Evolutionary conservation across 2,888 invertebrate genomes (phyloP).

Genomic region (Lepetodrilus schrolli): DNA sequence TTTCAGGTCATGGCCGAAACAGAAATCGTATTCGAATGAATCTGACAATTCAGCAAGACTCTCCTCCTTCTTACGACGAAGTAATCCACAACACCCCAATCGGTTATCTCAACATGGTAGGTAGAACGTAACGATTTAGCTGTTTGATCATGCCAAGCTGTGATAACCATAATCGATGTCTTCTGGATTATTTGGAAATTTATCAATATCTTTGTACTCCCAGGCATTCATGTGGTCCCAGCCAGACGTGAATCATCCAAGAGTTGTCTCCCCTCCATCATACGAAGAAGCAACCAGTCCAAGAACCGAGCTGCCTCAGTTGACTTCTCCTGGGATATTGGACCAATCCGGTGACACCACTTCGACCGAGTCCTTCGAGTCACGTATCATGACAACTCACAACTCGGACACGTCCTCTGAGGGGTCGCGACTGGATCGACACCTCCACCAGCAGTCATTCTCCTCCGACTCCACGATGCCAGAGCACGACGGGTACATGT

Average conservation of each 20-base stretch:
- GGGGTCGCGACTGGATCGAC: background rate
- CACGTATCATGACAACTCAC: no score
- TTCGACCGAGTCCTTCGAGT: background rate
- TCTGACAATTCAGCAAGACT: slow-evolving; percentile 45
- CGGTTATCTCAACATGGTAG: slow-evolving; percentile 49
- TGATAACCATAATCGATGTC: no score
- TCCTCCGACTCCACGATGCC: background rate
- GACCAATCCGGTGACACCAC: slow-evolving; percentile 9
- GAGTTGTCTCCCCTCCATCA: slow-evolving; percentile 40
- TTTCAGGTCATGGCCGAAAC: slow-evolving; percentile 30
- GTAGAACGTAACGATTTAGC: no score
- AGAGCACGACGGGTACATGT: background rate
- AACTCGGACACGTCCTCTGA: slow-evolving; percentile 5
- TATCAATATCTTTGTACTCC: slow-evolving; percentile 4
- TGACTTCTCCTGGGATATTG: slow-evolving; percentile 4
- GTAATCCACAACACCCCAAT: slow-evolving; percentile 60
- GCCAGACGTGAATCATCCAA: slow-evolving; percentile 16
- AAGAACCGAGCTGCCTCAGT: slow-evolving; percentile 14
- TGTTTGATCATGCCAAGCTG: no score
- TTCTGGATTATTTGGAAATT: no score
- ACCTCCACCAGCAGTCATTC: background rate
- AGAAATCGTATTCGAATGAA: slow-evolving; percentile 37
- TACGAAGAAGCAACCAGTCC: slow-evolving; percentile 43
- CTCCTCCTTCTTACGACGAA: slow-evolving; percentile 64
- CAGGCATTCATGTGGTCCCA: slow-evolving; percentile 38